phyloP scores from a whole-genome alignment of 2,888 invertebrate genomes.

The Apocheima hispidaria region DNA sequence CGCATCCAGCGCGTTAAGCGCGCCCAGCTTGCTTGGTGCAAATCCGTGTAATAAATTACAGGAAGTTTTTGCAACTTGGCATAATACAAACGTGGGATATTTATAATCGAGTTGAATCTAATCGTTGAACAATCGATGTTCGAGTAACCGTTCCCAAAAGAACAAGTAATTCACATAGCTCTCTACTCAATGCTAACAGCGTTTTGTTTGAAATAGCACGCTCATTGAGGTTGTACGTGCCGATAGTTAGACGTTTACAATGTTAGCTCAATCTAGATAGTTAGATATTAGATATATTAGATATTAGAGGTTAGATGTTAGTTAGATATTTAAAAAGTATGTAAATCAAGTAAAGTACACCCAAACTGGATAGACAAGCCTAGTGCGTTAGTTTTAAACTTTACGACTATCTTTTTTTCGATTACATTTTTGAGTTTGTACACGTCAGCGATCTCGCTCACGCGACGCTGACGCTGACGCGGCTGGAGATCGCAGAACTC shows the following conservation, averaged over 20 bases:
- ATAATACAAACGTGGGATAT: constrained; percentile 25
- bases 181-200: constrained; percentile 5
- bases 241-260: not conserved
- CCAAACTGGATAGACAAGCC: not conserved
- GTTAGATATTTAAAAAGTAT: no score
- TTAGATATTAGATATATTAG: not conserved
- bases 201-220: constrained; percentile 14
- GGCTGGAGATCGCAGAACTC: no score
- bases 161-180: constrained; percentile 26
- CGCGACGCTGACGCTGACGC: no score
- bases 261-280: not conserved
- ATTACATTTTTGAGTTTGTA: no score
- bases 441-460: no score
- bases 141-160: constrained; percentile 19
- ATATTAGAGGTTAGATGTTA: no score
- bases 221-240: constrained; percentile 2
- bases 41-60: not conserved
- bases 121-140: constrained; percentile 9
- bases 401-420: no score
- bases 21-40: not conserved
- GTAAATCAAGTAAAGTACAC: not conserved
- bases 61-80: not conserved
- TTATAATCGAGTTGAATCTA: constrained; percentile 20
- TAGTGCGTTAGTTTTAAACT: no score
- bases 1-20: no score